Evolutionary conservation across 2,113 vertebrate genomes (phyloP), one percentile per base, ranked within the genome.

Genomic region (Prunella himalayana): DNA sequence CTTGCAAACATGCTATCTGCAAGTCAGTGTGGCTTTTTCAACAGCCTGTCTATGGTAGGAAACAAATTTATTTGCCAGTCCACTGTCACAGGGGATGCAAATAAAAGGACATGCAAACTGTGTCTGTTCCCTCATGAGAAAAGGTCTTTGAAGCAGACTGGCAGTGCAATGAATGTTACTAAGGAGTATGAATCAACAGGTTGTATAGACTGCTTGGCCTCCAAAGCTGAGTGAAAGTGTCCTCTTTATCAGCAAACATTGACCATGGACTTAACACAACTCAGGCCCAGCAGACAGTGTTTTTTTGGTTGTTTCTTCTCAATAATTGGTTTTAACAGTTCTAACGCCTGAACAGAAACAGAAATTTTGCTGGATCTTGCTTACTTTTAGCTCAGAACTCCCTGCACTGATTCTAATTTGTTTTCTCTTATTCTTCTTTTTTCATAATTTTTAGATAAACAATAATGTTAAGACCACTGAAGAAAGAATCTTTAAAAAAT

Each of bases 361-460:
- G 5, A 87, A 79, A 79, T 79, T n/a, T 93, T 86, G 18, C 39
- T 95, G 24, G 18, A 31, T 84, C 28, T 77, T 31, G 13, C 70
- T 63, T 70, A 37, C 2, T 15, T 76, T 31, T 61, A 50, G 59
- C 15, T 18, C 68, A 53, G 13, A 73, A 33, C 5, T 60, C 57
- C 82, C 69, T 70, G 59, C 14, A 66, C 31, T 71, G 33, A 45
- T 68, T 92, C 9, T 21, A 90, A 54, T 70, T 42, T 31, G 7
- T 96, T 88, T 70, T 90, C 24, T 28, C 45, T 39, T 61, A 16
- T 21, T 54, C 7, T 78, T 9, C 13, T 64, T 82, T 56, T 89
- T 93, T 72, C 11, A 27, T 47, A 49, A 15, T 78, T 97, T 97
- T 96, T 95, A 96, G 90, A 94, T 94, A 97, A 97, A 96, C 66